Conservation (phyloP, 2,888 invertebrate species). For the Leptothorax acervorum region DNA sequence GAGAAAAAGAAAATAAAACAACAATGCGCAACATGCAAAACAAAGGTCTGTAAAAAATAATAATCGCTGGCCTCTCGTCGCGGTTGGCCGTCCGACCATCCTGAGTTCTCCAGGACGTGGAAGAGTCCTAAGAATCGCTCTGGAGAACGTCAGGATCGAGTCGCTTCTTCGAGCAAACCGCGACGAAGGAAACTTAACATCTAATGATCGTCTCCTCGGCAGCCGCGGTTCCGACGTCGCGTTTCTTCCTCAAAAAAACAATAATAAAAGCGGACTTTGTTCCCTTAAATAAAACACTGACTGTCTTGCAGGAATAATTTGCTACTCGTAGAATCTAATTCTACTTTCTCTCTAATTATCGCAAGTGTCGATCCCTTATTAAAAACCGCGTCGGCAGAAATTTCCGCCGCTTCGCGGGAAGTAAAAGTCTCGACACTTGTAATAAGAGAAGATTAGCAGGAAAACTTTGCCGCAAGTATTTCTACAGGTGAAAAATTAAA, state of each 20-base stretch:
- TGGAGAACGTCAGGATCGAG: constrained; percentile 20
- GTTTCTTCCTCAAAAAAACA: not conserved
- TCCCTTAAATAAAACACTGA: not conserved
- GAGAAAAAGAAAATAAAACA: constrained; percentile 76
- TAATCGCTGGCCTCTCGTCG: constrained; percentile 67
- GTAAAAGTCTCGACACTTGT: not conserved
- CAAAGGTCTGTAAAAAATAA: constrained; percentile 75
- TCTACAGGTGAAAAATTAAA: constrained; percentile 2
- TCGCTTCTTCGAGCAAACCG: constrained; percentile 46
- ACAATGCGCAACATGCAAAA: constrained; percentile 78
- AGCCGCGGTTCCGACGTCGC: constrained; percentile 19
- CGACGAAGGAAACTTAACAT: constrained; percentile 66
- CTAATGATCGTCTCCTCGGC: constrained; percentile 63
- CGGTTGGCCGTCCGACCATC: constrained; percentile 31
- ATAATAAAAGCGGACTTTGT: not conserved
- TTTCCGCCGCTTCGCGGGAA: not conserved
- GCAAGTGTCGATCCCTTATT: not conserved
- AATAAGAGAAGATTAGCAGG: not conserved
- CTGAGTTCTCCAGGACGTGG: constrained; percentile 12
- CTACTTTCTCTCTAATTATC: not conserved
- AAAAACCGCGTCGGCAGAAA: not conserved
- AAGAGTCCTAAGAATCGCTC: constrained; percentile 12
- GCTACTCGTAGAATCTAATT: not conserved
- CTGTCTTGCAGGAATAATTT: not conserved
- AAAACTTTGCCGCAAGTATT: not conserved